These are phyloP conservation scores for Siniperca knerii DNA, from an alignment of 2,113 vertebrate species.

Conservation along the genomic window DNA sequence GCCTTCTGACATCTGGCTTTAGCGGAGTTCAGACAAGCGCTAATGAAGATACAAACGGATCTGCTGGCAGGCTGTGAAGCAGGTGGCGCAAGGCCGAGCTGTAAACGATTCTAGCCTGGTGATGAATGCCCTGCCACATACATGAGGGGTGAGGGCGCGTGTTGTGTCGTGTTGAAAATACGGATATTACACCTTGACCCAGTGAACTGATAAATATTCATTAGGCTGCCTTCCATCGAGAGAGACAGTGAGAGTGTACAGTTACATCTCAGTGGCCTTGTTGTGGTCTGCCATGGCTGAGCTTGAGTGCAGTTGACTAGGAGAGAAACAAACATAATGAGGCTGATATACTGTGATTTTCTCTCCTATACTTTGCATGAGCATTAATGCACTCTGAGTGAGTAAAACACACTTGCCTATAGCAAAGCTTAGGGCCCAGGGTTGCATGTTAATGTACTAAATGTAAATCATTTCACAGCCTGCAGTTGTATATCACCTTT, in stretches of 20 bases:
- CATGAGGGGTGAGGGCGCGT: slow-evolving; percentile 43
- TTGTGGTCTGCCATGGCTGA: slow-evolving; percentile 22
- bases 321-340: slow-evolving; percentile 24
- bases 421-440: background rate
- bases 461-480: too few relatives aligned
- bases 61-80: slow-evolving; percentile 57
- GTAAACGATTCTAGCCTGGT: slow-evolving; percentile 49
- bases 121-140: slow-evolving; percentile 68
- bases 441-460: background rate
- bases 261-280: slow-evolving; percentile 31
- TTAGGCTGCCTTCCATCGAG: slow-evolving; percentile 34
- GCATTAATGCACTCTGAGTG: slow-evolving; percentile 2
- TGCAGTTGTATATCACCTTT: too few relatives aligned
- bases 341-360: slow-evolving; percentile 14
- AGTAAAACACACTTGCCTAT: slow-evolving; percentile 9
- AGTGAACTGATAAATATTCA: slow-evolving; percentile 76
- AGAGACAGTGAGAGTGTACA: background rate
- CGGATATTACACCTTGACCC: slow-evolving; percentile 70
- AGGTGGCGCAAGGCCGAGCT: slow-evolving; percentile 62
- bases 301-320: slow-evolving; percentile 9
- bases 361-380: slow-evolving; percentile 18
- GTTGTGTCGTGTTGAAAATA: slow-evolving; percentile 48
- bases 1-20: slow-evolving; percentile 30
- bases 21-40: slow-evolving; percentile 8
- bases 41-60: slow-evolving; percentile 65